Base-by-base conservation (phyloP, 2,888 invertebrate species). In the Dryocosmus kuriphilus region DNA sequence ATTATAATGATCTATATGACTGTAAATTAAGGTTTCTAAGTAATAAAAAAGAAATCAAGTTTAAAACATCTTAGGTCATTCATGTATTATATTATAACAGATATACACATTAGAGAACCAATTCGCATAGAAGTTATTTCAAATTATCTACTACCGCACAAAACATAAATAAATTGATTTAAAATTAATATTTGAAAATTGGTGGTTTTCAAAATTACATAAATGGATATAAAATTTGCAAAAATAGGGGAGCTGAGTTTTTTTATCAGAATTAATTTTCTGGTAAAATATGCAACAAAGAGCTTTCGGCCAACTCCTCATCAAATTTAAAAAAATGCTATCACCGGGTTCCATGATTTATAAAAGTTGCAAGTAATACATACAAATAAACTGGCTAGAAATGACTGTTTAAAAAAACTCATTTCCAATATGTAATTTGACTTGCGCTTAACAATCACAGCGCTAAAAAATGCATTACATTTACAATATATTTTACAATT, bases 1-100 rank as follows among this genome's bases (percentile, higher is more conserved):
- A 65, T 51, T 73, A n/a, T 63, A 74, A 77, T 75, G 74, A n/a
- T 55, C 46, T 41, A 38, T 35, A 65, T 57, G 22, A 24, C 30
- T 62, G n/a, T 74, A 27, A 38, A 77, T 62, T 67, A 14, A 63
- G 46, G 46, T 27, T 65, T 32, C 16, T 24, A 38, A 62, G 4
- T 41, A 41, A 77, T 46, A 22, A 74, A 55, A 5, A 46, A 38
- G n/a, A 38, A 65, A 22, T 38, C 65, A 27, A 65, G 7, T 71
- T 46, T 71, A 27, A 71, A 46, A 24, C 19, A 22, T 71, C 14
- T 57, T 24, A 2, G 11, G 11, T 24, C 57, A 57, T 57, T 57
- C 4, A 22, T 57, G 11, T 57, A 57, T 57, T 57, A 24, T 57
- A 57, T 57, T 57, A 22, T 57, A 57, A 57, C 22, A 57, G 24